These are phyloP conservation scores for Lepus europaeus DNA, from an alignment of 2,113 vertebrate species.

Conservation along the genomic window DNA sequence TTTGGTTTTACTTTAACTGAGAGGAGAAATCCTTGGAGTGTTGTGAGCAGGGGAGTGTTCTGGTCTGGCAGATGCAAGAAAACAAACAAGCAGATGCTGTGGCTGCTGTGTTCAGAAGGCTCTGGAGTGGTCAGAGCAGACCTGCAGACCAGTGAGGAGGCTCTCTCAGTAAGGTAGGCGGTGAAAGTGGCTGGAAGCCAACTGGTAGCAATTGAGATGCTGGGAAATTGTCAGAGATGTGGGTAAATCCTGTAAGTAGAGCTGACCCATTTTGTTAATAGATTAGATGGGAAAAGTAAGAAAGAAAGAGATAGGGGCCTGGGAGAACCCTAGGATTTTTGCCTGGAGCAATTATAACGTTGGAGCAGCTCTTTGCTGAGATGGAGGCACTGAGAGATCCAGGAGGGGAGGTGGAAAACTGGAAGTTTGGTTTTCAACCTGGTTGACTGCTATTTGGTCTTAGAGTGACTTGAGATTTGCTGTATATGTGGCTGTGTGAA, in stretches of 20 bases:
- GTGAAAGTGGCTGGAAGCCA: neutral
- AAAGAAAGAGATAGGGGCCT: neutral
- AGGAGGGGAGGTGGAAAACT: neutral
- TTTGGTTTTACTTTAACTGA: conserved; percentile 5
- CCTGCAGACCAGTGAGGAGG: neutral
- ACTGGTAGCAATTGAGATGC: neutral
- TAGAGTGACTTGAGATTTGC: neutral
- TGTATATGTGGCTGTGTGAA: neutral
- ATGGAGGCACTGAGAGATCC: neutral
- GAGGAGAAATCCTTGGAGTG: neutral
- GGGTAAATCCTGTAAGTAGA: neutral
- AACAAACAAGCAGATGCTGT: neutral
- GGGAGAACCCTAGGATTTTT: neutral
- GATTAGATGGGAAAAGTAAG: neutral
- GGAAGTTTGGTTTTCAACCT: neutral
- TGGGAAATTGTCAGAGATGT: neutral
- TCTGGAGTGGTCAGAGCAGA: neutral
- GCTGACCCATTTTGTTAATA: neutral
- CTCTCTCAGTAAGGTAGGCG: neutral
- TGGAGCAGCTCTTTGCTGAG: neutral
- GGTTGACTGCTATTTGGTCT: neutral
- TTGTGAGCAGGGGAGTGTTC: neutral
- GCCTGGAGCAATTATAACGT: neutral
- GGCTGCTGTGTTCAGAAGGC: neutral
- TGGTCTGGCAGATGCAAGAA: neutral